Percentiles rank a stretch among this genome's conserved stretches.
These are phyloP conservation scores for Salvelinus sp. DNA, from an alignment of 2,113 vertebrate species.

Conservation along the genomic window DNA sequence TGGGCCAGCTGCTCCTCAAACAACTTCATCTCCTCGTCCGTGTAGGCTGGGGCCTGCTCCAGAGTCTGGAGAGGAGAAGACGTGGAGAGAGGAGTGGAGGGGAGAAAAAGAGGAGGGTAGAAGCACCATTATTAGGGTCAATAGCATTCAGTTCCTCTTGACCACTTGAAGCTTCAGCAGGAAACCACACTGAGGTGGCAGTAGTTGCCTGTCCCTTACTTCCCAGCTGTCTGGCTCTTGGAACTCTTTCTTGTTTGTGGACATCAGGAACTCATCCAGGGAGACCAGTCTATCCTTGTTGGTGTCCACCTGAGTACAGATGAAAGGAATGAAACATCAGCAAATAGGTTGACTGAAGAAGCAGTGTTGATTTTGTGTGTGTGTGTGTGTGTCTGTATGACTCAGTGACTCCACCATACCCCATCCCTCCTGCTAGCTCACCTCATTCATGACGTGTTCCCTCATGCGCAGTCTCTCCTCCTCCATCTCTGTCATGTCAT, in stretches of 20 bases:
- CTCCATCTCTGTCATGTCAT: constrained; percentile 95
- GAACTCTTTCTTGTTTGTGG: constrained; percentile 86
- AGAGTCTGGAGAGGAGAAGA: constrained; percentile 77
- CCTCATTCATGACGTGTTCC: constrained; percentile 94
- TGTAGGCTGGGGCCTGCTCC: constrained; percentile 83
- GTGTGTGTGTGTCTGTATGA: constrained; percentile 1
- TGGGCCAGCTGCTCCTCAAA: constrained; percentile 83
- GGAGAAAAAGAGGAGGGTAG: too few relatives aligned
- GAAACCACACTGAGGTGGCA: background rate
- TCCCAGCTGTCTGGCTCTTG: constrained; percentile 83
- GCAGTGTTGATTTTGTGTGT: background rate
- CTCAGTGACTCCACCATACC: too few relatives aligned
- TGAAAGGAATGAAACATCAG: background rate
- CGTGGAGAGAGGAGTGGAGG: too few relatives aligned
- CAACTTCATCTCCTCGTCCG: constrained; percentile 84
- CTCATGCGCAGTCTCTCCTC: constrained; percentile 92
- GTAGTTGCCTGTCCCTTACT: constrained; percentile 67
- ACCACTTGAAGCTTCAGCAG: background rate
- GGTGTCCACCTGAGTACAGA: constrained; percentile 79
- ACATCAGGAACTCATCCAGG: constrained; percentile 82
- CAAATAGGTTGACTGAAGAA: background rate
- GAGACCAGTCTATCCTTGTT: constrained; percentile 89
- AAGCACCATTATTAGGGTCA: too few relatives aligned
- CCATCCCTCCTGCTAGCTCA: constrained; percentile 39
- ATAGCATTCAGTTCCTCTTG: too few relatives aligned